These are phyloP conservation scores for Thyatira batis DNA, from an alignment of 2,888 invertebrate species.

Conservation along the genomic window DNA sequence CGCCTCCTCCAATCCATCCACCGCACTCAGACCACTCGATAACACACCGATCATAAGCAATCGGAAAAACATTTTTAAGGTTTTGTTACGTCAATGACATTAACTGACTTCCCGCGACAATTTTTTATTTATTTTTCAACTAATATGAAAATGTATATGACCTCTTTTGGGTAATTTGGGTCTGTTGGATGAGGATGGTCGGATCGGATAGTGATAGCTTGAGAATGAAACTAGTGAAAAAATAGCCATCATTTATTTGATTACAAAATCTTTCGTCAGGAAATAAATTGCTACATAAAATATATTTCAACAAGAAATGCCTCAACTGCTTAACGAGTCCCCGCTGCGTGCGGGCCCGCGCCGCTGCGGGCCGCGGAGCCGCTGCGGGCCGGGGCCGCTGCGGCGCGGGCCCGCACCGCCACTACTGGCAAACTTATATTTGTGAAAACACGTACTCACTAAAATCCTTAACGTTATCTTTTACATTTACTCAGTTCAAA, in stretches of 20 bases:
- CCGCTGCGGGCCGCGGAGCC: slow-evolving; percentile 9
- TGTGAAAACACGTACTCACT: slow-evolving; percentile 48
- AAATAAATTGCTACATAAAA: slow-evolving; percentile 78
- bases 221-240: slow-evolving; percentile 44
- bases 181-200: not conserved
- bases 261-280: slow-evolving; percentile 77
- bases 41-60: not conserved
- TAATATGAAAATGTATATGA: too few species aligned
- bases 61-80: not conserved
- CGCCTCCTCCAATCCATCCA: not conserved
- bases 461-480: slow-evolving; percentile 44
- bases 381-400: not conserved
- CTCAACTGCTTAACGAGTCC: slow-evolving; percentile 48
- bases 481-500: slow-evolving; percentile 53
- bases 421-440: slow-evolving; percentile 32
- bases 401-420: not conserved
- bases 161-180: too few species aligned
- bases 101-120: too few species aligned
- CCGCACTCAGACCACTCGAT: not conserved
- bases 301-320: slow-evolving; percentile 74
- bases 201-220: not conserved
- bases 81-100: too few species aligned
- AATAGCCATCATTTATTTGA: slow-evolving; percentile 80
- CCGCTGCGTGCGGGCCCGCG: slow-evolving; percentile 12
- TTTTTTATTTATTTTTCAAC: too few species aligned